A percentile compares a stretch with the other conserved stretches of the same genome.
Conservation (phyloP, 2,113 vertebrate genomes). For the Acinonyx jubatus region DNA sequence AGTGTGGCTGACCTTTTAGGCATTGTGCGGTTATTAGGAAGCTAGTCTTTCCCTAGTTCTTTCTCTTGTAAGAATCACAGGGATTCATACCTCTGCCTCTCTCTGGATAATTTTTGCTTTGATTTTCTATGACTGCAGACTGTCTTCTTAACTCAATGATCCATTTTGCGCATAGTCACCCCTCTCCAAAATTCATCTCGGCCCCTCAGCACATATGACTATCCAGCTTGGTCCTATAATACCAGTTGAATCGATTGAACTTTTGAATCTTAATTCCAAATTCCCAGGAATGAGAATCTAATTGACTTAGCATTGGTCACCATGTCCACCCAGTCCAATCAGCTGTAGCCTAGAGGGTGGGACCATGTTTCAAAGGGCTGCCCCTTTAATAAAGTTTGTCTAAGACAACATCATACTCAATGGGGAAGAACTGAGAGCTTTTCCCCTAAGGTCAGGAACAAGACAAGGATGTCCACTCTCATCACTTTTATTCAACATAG, state of each 20-base stretch:
- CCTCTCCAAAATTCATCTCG: not conserved
- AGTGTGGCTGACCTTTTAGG: not conserved
- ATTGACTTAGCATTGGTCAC: not conserved
- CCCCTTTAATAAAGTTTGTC: not conserved
- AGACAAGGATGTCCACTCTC: not conserved
- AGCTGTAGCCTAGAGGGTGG: not conserved
- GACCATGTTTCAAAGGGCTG: not conserved
- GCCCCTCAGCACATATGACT: not conserved
- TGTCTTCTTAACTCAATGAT: not conserved
- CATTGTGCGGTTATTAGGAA: not conserved
- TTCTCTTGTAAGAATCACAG: not conserved
- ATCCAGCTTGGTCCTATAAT: not conserved
- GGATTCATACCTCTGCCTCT: not conserved
- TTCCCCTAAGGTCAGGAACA: not conserved
- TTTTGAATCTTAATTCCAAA: slow-evolving; percentile 26
- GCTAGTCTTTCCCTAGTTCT: not conserved
- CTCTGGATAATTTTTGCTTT: slow-evolving; percentile 5
- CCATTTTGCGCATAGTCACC: not conserved
- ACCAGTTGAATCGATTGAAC: not conserved
- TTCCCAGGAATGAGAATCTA: not conserved
- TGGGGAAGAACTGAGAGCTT: not conserved
- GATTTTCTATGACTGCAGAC: not conserved
- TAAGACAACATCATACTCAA: not conserved
- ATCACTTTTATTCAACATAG: not conserved
- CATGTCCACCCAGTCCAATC: not conserved